phyloP scores from a whole-genome alignment of 2,888 invertebrate species.

The Trichogramma dendrolimi region DNA sequence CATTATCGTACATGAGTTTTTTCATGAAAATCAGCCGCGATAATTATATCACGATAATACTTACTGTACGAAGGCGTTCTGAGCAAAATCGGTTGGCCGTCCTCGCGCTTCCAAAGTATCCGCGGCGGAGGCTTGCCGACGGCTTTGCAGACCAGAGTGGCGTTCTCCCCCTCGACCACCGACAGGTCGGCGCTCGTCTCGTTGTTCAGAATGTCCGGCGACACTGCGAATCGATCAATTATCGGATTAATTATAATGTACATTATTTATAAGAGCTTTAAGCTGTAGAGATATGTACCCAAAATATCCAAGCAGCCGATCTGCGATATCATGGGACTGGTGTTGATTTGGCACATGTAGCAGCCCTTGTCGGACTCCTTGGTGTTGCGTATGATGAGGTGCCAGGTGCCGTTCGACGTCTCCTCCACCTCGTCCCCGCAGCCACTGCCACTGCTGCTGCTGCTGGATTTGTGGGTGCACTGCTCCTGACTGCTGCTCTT shows the following conservation, averaged over 20 bases:
- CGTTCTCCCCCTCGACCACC: conserved; percentile 61
- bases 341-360: conserved; percentile 91
- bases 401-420: conserved; percentile 78
- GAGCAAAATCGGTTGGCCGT: conserved; percentile 45
- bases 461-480: not conserved
- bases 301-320: conserved; percentile 84
- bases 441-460: conserved; percentile 44
- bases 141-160: conserved; percentile 59
- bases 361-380: conserved; percentile 80
- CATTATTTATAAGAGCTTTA: not conserved
- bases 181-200: conserved; percentile 61
- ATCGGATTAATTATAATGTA: not conserved
- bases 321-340: conserved; percentile 80
- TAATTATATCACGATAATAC: not conserved
- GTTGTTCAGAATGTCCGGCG: conserved; percentile 60
- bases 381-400: conserved; percentile 76
- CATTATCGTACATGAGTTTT: too few species aligned
- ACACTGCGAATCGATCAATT: conserved; percentile 51
- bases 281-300: conserved; percentile 56
- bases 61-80: conserved; percentile 14
- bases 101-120: conserved; percentile 61
- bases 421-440: conserved; percentile 78
- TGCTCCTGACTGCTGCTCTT: conserved; percentile 42
- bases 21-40: too few species aligned
- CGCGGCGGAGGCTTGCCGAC: conserved; percentile 59